Conservation (phyloP, 2,888 invertebrate species). For the Caenorhabditis wallacei region DNA sequence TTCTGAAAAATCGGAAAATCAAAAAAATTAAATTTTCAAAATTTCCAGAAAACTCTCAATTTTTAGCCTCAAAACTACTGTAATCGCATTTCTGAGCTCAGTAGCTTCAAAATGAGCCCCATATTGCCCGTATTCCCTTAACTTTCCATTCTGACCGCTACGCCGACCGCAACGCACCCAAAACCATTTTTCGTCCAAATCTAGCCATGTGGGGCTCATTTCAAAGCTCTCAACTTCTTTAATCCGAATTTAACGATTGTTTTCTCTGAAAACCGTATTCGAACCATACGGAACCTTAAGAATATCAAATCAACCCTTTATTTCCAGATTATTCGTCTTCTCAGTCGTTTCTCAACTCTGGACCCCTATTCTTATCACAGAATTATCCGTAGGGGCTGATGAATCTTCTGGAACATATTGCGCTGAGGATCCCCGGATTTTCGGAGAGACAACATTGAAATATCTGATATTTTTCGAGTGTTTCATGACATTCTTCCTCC, state of each 20-base stretch:
- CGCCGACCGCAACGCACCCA: not conserved
- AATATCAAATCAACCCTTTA: no score
- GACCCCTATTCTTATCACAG: conserved; percentile 71
- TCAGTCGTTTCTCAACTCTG: conserved; percentile 70
- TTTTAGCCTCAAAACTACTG: not conserved
- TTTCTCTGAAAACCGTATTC: no score
- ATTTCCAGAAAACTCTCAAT: not conserved
- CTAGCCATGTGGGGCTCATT: conserved; percentile 5
- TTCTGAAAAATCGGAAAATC: conserved; percentile 87
- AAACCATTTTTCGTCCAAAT: not conserved
- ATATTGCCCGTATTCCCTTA: not conserved
- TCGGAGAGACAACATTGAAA: conserved; percentile 60
- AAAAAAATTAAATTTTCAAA: conserved; percentile 57
- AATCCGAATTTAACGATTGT: conserved; percentile 36
- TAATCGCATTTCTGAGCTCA: not conserved
- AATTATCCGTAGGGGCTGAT: conserved; percentile 58
- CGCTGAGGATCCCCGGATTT: conserved; percentile 60
- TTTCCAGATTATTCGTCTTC: conserved; percentile 62
- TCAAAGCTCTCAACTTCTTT: not conserved
- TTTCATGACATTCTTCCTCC: conserved; percentile 71
- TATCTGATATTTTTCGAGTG: conserved; percentile 69
- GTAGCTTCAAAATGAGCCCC: not conserved
- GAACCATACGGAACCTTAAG: no score
- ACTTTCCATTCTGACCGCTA: not conserved
- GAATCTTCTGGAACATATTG: conserved; percentile 64